Conservation (phyloP, 2,888 invertebrate species). For the Drosophila mercatorum region DNA sequence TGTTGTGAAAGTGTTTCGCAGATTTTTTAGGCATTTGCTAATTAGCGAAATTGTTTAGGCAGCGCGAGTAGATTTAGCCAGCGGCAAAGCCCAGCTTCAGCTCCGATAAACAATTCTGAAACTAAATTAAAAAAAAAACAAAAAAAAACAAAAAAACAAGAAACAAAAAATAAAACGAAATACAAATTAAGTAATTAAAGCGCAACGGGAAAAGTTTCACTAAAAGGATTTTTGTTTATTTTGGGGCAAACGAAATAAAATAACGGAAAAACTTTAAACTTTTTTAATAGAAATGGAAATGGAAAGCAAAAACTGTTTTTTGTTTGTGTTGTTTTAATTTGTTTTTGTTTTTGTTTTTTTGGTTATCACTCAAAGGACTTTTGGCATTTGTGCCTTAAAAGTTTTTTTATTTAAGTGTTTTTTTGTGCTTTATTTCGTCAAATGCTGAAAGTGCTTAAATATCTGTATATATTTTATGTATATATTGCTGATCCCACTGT, state of each 20-base stretch:
- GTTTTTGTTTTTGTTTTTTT: neutral
- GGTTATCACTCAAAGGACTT: constrained; percentile 5
- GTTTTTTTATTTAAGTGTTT: neutral
- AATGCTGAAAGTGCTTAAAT: neutral
- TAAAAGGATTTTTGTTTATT: constrained; percentile 12
- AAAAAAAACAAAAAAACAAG: neutral
- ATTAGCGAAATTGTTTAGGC: neutral
- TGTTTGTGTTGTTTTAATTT: neutral
- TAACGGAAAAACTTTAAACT: constrained; percentile 7
- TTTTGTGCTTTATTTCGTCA: neutral
- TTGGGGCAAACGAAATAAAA: neutral
- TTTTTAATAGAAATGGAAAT: constrained; percentile 7
- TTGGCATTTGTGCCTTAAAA: neutral
- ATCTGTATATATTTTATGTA: neutral
- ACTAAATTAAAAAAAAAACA: neutral
- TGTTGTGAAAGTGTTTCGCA: constrained; percentile 31
- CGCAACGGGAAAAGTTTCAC: constrained; percentile 1
- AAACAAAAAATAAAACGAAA: neutral
- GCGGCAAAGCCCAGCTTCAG: neutral
- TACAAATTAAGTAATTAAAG: constrained; percentile 11
- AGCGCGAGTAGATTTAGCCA: neutral
- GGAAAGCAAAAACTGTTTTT: neutral
- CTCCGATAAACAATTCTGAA: neutral
- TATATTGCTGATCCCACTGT: neutral
- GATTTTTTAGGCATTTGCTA: neutral